Percentiles rank a stretch among this genome's conserved stretches.
phyloP scores from a whole-genome alignment of 2,113 vertebrate species.

The Nyctibius bracteatus region DNA sequence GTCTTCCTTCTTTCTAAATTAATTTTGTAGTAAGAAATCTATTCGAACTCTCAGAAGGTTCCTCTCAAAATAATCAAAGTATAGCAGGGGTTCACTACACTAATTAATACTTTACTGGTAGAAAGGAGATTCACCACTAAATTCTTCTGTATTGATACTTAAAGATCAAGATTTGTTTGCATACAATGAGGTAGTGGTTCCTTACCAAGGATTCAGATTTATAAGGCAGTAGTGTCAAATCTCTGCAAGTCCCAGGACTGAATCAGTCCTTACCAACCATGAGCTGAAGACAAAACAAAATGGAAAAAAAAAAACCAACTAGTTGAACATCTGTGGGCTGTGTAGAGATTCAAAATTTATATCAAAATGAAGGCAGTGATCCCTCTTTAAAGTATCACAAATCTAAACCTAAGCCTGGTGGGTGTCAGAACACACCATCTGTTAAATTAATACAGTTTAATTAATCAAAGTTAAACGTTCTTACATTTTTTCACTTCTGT shows the following conservation, averaged over 20 bases:
- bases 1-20: slow-evolving; percentile 4
- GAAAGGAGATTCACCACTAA: not conserved
- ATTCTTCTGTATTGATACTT: not conserved
- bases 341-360: slow-evolving; percentile 13
- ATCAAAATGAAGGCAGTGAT: slow-evolving; percentile 36
- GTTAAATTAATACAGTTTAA: slow-evolving; percentile 60
- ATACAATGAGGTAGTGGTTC: not conserved
- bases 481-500: not conserved
- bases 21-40: not conserved
- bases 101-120: slow-evolving; percentile 3
- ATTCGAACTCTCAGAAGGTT: not conserved
- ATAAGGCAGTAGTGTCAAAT: not conserved
- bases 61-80: not conserved
- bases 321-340: slow-evolving; percentile 24
- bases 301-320: fast-evolving
- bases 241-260: not conserved
- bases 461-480: slow-evolving; percentile 59
- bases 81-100: not conserved
- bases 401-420: slow-evolving; percentile 47
- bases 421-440: slow-evolving; percentile 56
- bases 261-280: not conserved
- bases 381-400: slow-evolving; percentile 40
- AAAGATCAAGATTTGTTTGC: not conserved
- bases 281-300: not conserved
- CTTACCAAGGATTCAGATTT: not conserved